A percentile compares a stretch with the other conserved stretches of the same genome.
Evolutionary conservation across 30 jellyfish, hydroid and myxozoan genomes (phyloP).

Genomic region (Haliclystus octoradiatus): DNA sequence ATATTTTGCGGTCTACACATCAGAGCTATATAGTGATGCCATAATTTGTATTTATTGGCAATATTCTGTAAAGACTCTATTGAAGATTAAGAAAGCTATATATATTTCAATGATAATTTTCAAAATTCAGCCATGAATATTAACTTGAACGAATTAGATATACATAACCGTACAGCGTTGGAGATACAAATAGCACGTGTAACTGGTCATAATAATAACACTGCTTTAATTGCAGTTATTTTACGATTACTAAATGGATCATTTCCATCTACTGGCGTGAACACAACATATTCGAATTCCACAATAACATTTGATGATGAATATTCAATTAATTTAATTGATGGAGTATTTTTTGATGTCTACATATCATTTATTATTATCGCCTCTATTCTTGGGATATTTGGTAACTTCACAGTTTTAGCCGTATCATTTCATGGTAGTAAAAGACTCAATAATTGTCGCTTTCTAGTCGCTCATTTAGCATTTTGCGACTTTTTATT

Average conservation of each 20-base stretch:
- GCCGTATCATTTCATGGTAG: slow-evolving; percentile 10
- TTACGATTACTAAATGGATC: neutral
- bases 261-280: neutral
- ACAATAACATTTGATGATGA: neutral
- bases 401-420: slow-evolving; percentile 22
- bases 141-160: neutral
- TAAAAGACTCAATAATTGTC: slow-evolving; percentile 9
- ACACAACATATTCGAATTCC: neutral
- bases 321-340: neutral
- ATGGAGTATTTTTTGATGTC: neutral
- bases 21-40: no score
- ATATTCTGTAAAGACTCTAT: no score
- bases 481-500: slow-evolving; percentile 30
- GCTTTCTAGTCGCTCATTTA: slow-evolving; percentile 11
- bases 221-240: neutral
- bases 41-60: no score
- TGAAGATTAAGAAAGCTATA: no score
- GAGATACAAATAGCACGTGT: neutral
- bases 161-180: neutral
- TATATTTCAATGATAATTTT: no score
- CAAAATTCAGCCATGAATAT: neutral
- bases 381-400: slow-evolving; percentile 9
- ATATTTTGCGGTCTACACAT: no score
- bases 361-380: neutral
- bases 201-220: neutral